Percentiles rank a stretch among this genome's conserved stretches.
Evolutionary conservation across 2,888 invertebrate species (phyloP).

Genomic region (Ormyrus pomaceus): DNA sequence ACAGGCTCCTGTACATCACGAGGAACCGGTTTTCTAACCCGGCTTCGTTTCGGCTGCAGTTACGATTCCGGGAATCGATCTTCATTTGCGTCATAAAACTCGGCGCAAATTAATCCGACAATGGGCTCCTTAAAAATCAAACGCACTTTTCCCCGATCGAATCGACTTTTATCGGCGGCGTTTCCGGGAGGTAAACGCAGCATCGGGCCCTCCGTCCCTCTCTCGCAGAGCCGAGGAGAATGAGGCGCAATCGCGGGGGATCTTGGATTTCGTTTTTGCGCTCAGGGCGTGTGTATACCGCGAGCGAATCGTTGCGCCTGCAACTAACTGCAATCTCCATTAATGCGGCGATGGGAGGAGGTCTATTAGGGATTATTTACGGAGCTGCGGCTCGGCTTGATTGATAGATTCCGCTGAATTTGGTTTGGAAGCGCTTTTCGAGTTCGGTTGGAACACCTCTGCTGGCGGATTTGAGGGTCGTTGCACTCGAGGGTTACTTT

Average conservation of each 20-base stretch:
- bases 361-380: conserved; percentile 25
- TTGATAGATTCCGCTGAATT: too few relatives aligned
- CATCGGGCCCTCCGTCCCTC: conserved; percentile 1
- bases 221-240: too few relatives aligned
- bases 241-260: too few relatives aligned
- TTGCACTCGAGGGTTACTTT: too few relatives aligned
- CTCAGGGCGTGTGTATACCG: not conserved
- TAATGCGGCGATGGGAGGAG: conserved; percentile 28
- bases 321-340: conserved; percentile 19
- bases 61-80: conserved; percentile 41
- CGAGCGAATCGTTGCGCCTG: not conserved
- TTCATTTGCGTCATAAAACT: conserved; percentile 44
- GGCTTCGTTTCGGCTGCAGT: conserved; percentile 41
- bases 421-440: too few relatives aligned
- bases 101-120: conserved; percentile 46
- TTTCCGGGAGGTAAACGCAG: conserved; percentile 30
- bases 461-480: too few relatives aligned
- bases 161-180: conserved; percentile 43
- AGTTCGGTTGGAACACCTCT: too few relatives aligned
- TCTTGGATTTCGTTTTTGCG: too few relatives aligned
- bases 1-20: not conserved
- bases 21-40: conserved; percentile 32
- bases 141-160: conserved; percentile 27
- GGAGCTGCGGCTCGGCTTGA: too few relatives aligned
- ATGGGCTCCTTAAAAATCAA: conserved; percentile 21